Base-by-base conservation (phyloP, 2,888 invertebrate species). In the Phyllotreta cruciferae region DNA sequence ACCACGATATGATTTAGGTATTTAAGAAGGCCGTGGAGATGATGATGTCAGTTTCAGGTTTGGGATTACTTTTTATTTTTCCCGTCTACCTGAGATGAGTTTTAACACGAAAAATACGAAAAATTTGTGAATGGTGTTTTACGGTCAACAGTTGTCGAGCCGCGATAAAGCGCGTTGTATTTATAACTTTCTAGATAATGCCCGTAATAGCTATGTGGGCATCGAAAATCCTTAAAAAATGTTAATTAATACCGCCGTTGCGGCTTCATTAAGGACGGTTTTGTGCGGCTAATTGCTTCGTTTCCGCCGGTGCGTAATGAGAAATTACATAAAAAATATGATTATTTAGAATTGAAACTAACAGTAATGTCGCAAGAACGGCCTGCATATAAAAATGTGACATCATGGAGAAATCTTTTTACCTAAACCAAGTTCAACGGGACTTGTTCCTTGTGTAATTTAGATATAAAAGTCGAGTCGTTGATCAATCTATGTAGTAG, bases 381-480 rank as follows among this genome's bases (percentile, higher is more conserved):
- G 38, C 52, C 52, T 37, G 52, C 52, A 24, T 24, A 24, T 24
- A n/a, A n/a, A n/a, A n/a, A 52, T 52, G 35, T 37, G 10, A 52
- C 13, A n/a, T n/a, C n/a, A n/a, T n/a, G 38, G 11, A 52, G 11
- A 8, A 52, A 37, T 37, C 37, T 9, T 36, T 50, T 35, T 50
- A 34, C 24, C 2, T 14, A 50, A 50, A 36, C 35, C 10, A 52
- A 13, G 52, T 52, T 37, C 37, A 52, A 52, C 52, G 52, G 52
- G 38, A 52, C 52, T 52, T 37, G 52, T 37, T 52, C 2, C 13
- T 50, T 36, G 7, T 11, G 34, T 52, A 9, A 52, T 52, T 52
- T 52, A 52, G 52, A 52, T 52, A 37, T 52, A 37, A 52, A 52
- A 8, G 3, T 52, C 52, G 6, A 52, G 52, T 52, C 50, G 24